Conservation (phyloP, 2,113 vertebrate species). For the Chroicocephalus ridibundus region DNA sequence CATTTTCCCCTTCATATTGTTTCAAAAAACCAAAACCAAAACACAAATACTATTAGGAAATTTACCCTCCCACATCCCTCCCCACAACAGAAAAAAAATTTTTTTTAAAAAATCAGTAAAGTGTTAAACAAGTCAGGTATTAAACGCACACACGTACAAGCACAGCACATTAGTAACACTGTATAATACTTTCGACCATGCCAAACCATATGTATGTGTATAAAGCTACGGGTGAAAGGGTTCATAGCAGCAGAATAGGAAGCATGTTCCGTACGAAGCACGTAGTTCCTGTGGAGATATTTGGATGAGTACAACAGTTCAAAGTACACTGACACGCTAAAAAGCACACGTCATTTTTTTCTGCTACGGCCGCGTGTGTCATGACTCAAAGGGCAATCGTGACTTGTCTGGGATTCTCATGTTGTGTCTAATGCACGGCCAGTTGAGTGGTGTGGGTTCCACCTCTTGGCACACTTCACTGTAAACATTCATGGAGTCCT, state of each 20-base stretch:
- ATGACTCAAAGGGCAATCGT: not conserved
- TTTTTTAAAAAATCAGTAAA: constrained; percentile 65
- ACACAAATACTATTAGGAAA: constrained; percentile 72
- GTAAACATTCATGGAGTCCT: not conserved
- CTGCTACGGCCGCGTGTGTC: not conserved
- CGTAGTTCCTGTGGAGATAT: not conserved
- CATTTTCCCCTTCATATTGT: constrained; percentile 19
- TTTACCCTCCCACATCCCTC: constrained; percentile 25
- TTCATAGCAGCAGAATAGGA: constrained; percentile 60
- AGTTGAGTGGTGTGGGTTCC: not conserved
- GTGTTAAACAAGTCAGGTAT: constrained; percentile 75
- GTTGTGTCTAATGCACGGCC: not conserved
- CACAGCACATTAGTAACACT: constrained; percentile 67
- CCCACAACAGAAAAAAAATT: constrained; percentile 53
- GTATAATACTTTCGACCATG: constrained; percentile 62
- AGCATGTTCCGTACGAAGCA: not conserved
- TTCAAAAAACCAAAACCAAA: not conserved
- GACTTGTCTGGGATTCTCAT: not conserved
- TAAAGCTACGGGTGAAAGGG: constrained; percentile 34
- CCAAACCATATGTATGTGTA: constrained; percentile 68
- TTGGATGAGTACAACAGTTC: not conserved
- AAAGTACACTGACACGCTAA: not conserved
- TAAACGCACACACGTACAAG: constrained; percentile 70
- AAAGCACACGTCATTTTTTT: not conserved
- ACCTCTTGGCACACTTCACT: not conserved